Percentiles rank a stretch among this genome's conserved stretches.
These are phyloP conservation scores for Acromyrmex charruanus DNA, from an alignment of 1,140 invertebrate genomes.

Conservation along the genomic window DNA sequence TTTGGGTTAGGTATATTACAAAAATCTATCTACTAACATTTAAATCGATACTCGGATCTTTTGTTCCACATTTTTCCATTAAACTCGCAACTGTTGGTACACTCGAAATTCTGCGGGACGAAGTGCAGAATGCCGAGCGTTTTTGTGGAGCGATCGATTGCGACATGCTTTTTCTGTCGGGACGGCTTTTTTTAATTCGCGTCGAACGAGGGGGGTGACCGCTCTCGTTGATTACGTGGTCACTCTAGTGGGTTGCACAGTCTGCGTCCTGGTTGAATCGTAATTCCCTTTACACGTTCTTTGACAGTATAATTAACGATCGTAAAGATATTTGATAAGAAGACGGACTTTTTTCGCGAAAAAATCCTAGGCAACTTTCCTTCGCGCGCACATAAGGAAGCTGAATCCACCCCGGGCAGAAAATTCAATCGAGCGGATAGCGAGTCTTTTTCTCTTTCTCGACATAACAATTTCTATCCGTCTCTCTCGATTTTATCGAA, in stretches of 20 bases:
- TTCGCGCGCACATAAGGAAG: constrained; percentile 18
- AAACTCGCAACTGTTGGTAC: neutral
- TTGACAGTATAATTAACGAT: constrained; percentile 24
- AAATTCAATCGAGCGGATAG: constrained; percentile 47
- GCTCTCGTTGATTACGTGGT: constrained; percentile 51
- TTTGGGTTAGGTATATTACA: neutral
- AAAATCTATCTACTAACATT: neutral
- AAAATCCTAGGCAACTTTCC: constrained; percentile 53
- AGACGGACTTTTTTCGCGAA: neutral
- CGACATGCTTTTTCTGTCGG: neutral
- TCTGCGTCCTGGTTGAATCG: constrained; percentile 65
- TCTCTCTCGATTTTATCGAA: neutral
- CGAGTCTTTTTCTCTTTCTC: constrained; percentile 30
- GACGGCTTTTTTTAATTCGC: constrained; percentile 18
- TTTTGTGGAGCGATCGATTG: constrained; percentile 36
- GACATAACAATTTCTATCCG: constrained; percentile 23
- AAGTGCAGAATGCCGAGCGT: constrained; percentile 40
- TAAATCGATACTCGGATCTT: neutral
- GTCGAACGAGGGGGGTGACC: neutral
- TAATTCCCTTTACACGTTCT: constrained; percentile 53
- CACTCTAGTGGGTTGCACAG: constrained; percentile 59
- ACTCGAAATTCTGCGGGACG: constrained; percentile 22
- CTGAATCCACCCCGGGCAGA: constrained; percentile 17
- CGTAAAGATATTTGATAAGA: constrained; percentile 38
- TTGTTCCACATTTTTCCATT: neutral